Conservation (phyloP, 2,113 vertebrate species). For the Elaphurus davidianus region DNA sequence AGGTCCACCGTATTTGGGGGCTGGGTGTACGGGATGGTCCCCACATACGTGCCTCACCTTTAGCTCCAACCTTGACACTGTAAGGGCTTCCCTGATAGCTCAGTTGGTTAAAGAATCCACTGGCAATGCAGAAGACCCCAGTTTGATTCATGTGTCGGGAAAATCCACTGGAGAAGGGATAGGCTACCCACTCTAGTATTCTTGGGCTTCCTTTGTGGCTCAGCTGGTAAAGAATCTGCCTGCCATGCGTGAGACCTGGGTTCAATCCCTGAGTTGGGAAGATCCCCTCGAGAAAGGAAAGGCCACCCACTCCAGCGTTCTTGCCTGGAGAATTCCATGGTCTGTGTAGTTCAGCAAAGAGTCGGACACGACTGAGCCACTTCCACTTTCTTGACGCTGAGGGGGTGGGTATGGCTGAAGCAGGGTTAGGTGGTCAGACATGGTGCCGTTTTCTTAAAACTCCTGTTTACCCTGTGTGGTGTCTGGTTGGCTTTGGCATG, state of each 20-base stretch:
- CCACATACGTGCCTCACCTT: background rate
- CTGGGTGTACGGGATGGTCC: background rate
- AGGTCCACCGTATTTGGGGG: background rate
- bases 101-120: background rate
- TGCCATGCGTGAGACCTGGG: background rate
- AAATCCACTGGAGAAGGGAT: background rate
- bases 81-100: background rate
- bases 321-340: background rate
- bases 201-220: background rate
- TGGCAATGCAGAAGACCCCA: background rate
- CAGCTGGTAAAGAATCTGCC: background rate
- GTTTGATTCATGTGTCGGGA: background rate
- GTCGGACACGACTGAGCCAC: fast-evolving
- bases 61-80: background rate
- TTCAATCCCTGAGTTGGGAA: background rate
- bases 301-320: background rate
- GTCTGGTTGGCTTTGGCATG: background rate
- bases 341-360: background rate
- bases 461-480: no score
- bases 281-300: background rate
- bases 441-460: background rate
- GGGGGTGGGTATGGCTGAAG: background rate
- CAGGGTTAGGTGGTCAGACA: background rate
- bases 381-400: background rate
- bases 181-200: background rate